Conservation (phyloP, 2,113 vertebrate genomes). For the Xiphophorus couchianus region DNA sequence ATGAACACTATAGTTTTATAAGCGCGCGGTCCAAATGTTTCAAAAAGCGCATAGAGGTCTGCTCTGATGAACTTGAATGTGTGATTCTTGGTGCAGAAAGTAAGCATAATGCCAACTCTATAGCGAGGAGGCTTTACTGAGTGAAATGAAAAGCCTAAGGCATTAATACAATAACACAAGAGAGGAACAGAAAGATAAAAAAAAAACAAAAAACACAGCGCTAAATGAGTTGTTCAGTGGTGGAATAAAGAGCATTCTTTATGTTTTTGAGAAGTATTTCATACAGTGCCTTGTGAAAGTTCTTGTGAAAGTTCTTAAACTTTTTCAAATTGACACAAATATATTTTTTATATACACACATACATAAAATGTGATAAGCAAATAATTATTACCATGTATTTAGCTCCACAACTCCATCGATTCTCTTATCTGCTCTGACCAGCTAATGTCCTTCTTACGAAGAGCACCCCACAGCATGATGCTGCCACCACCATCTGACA, state of each 20-base stretch:
- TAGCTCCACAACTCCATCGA: not conserved
- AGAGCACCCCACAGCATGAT: not conserved
- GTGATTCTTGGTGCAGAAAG: conserved; percentile 78
- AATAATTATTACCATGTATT: not conserved
- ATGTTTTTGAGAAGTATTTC: not conserved
- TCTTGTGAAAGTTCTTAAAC: not conserved
- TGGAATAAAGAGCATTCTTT: conserved; percentile 17
- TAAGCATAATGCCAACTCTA: conserved; percentile 75
- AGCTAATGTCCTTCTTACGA: not conserved
- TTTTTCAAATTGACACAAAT: not conserved
- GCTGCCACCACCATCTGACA: not conserved
- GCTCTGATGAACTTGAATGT: conserved; percentile 80
- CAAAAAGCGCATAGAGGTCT: conserved; percentile 68
- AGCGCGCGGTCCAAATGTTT: conserved; percentile 68
- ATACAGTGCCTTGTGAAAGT: not conserved
- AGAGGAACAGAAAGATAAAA: conserved; percentile 29
- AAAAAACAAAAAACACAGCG: conserved; percentile 59
- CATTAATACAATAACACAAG: conserved; percentile 63
- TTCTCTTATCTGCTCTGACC: not conserved
- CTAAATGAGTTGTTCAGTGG: conserved; percentile 29
- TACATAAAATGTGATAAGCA: not conserved
- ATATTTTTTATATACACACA: not conserved
- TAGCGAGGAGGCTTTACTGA: conserved; percentile 67
- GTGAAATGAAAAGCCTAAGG: conserved; percentile 75
- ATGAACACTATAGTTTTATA: conserved; percentile 68